Evolutionary conservation across 2,113 vertebrate genomes (phyloP), one percentile per base, ranked within the genome.

Genomic region (cat (Felis catus)): DNA sequence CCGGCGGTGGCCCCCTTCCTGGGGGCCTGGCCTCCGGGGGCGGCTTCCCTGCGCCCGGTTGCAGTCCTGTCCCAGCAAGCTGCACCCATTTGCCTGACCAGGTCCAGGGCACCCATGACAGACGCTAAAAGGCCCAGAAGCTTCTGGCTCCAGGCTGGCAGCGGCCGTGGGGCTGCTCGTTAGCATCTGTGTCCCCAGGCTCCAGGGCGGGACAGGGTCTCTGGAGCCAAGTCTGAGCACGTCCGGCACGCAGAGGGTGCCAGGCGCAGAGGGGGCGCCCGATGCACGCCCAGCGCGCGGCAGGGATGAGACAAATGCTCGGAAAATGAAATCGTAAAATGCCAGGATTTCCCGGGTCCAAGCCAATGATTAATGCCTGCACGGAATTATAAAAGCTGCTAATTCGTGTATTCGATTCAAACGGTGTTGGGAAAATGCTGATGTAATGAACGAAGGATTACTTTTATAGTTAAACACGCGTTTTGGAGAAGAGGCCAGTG

Each of bases 81-180:
- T 19, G 51, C 19, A 10, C 31, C 83, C 3, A 2, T 45, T 3
- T 9, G n/a, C 65, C 51, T 23, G 21, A 21, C 21, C 15, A 29
- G 63, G 84, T 23, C 71, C 63, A 36, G 16, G 65, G 45, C 1
- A 4, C 89, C 45, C 55, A 31, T 0, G 14, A 29, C 90, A 65
- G 66, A 65, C 11, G 3, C 36, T 1, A 21, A 65, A 4, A 66
- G 51, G 19, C 36, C 45, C 68, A 41, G 76, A 55, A 14, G 4
- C 58, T 15, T n/a, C 45, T 0, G 7, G 80, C 73, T 23, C 39
- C 48, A 13, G 31, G 12, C 1, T 12, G 23, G 31, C 39, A 7
- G 2, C 13, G 1, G 1, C 21, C 6, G 6, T 4, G 0, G 1
- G 3, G 7, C 27, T 0, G 21, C 13, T 58, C 18, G 7, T 7